Evolutionary conservation across 2,888 invertebrate genomes (phyloP).

Genomic region (Philereme vetulata): DNA sequence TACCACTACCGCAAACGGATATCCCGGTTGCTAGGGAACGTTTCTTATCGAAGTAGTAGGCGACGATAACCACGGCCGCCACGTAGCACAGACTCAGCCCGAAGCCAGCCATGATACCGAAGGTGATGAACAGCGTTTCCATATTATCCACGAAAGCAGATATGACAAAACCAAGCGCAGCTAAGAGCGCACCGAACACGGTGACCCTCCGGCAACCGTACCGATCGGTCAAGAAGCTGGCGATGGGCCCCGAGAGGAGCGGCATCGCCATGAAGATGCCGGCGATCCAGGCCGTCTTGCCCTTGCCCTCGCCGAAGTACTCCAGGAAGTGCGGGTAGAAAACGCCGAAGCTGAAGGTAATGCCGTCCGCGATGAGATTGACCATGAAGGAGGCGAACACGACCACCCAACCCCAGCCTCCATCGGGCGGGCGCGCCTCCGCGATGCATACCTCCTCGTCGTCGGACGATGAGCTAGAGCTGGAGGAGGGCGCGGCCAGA

Average conservation of each 20-base stretch:
- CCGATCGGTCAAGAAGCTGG: conserved; percentile 91
- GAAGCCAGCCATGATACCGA: conserved; percentile 92
- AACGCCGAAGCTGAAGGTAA: conserved; percentile 96
- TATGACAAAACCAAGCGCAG: conserved; percentile 90
- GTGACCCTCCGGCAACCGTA: conserved; percentile 92
- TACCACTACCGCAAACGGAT: conserved; percentile 94
- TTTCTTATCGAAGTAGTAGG: conserved; percentile 94
- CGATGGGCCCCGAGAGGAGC: conserved; percentile 92
- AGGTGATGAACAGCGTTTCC: conserved; percentile 90
- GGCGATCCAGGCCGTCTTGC: conserved; percentile 95
- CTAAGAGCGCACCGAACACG: conserved; percentile 90
- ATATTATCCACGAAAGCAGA: conserved; percentile 90
- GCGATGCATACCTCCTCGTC: conserved; percentile 86
- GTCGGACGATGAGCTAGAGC: conserved; percentile 83
- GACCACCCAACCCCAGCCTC: conserved; percentile 97
- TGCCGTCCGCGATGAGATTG: conserved; percentile 95
- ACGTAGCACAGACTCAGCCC: conserved; percentile 94
- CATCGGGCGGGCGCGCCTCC: conserved; percentile 91
- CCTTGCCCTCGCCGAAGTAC: conserved; percentile 92
- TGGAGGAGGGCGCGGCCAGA: conserved; percentile 67
- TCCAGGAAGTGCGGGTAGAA: conserved; percentile 93
- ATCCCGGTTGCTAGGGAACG: conserved; percentile 93
- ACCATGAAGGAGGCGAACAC: conserved; percentile 95
- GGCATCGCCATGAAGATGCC: conserved; percentile 97
- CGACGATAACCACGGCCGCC: conserved; percentile 95